These are phyloP conservation scores for Zosterops japonicus DNA, from an alignment of 2,113 vertebrate species.

Conservation along the genomic window DNA sequence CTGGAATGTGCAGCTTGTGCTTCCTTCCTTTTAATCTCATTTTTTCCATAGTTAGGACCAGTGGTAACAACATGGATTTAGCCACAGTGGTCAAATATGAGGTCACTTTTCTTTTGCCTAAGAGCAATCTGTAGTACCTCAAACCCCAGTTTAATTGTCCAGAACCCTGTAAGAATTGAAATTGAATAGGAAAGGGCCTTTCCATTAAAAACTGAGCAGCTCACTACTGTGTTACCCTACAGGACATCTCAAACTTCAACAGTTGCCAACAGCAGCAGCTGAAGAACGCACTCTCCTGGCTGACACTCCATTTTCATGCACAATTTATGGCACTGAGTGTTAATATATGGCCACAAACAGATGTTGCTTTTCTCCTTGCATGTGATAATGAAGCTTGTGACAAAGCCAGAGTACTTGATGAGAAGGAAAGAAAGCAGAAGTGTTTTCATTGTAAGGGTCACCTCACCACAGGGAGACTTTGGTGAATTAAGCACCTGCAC, in stretches of 20 bases:
- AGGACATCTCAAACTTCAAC: neutral
- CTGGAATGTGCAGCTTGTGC: neutral
- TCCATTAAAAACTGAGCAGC: neutral
- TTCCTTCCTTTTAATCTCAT: neutral
- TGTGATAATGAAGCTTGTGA: neutral
- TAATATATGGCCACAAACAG: neutral
- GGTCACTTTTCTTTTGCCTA: neutral
- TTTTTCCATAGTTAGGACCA: neutral
- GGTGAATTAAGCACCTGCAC: neutral
- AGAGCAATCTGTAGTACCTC: neutral
- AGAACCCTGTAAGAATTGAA: neutral
- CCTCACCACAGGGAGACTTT: neutral
- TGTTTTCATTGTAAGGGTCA: neutral
- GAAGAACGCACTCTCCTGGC: neutral
- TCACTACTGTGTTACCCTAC: neutral
- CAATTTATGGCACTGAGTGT: neutral
- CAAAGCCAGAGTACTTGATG: neutral
- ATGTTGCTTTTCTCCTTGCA: neutral
- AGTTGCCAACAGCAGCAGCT: neutral
- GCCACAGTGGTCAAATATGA: neutral
- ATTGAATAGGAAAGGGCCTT: neutral
- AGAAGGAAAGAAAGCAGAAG: neutral
- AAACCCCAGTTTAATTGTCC: neutral
- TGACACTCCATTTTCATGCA: neutral
- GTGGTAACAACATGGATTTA: neutral